Base-by-base conservation (phyloP, 2,797 vertebrate genomes). In the Phataginus tetradactyla region DNA sequence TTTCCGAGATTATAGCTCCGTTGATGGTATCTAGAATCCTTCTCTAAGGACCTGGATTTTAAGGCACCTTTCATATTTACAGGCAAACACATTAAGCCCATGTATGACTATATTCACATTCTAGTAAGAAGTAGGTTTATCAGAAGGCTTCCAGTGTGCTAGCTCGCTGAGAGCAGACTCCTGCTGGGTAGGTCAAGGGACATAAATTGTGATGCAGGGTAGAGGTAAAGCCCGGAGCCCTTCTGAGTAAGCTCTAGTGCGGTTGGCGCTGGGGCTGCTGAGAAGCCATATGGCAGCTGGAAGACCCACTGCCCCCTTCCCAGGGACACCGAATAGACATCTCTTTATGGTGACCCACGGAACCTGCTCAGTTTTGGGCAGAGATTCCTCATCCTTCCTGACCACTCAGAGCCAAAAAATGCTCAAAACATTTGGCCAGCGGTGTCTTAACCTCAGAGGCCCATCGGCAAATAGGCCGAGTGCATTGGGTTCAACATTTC, bases 381-480 rank as follows among this genome's bases (percentile, higher is more conserved):
- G 87, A 51, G 78, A 74, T 63, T 95, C 32, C 72, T 88, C 87
- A 86, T 92, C 66, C 90, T 95, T 95, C 89, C 86, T 95, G 87
- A 83, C 68, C 51, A 88, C 72, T 97, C 96, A 95, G 86, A 92
- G 45, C 49, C n/a, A 23, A 95, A 91, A 96, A 90, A 96, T 90
- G 85, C 57, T 90, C 34, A 7, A 11, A 55, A 74, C 69, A 3
- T 69, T 86, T 95, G 93, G 63, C 55, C 29, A 3, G 34, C 86
- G 81, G 57, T 11, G 1, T 27, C 32, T 75, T 90, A 72, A 97
- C 88, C 94, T 83, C 97, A 95, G 85, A 61, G 59, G 8, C 49
- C 64, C 39, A 45, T 92, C 90, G 95, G 80, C 81, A 92, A 45
- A 45, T 3, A 45, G 86, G n/a, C 63, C 32, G 66, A 39, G 51